Evolutionary conservation across 2,113 vertebrate genomes (phyloP).

Genomic region (Eonycteris spelaea): DNA sequence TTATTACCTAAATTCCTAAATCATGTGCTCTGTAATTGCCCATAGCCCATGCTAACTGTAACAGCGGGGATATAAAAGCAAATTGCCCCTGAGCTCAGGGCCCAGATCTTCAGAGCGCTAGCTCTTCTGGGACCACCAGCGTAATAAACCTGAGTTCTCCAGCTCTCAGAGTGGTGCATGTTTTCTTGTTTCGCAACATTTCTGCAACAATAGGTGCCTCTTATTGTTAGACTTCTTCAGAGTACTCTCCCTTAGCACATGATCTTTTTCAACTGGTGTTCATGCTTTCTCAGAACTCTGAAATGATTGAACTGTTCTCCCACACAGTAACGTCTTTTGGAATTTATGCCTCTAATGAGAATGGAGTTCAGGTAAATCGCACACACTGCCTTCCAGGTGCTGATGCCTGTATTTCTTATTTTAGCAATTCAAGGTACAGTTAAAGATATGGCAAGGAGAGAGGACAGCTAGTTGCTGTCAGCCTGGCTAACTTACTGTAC

Average conservation of each 20-base stretch:
- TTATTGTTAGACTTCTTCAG: background rate
- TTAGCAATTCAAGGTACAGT: background rate
- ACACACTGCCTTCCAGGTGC: background rate
- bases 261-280: background rate
- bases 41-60: no score
- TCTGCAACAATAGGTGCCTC: background rate
- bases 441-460: background rate
- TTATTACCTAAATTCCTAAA: no score
- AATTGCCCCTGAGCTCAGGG: no score
- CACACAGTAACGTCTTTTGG: background rate
- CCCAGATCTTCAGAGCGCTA: no score
- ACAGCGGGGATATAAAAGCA: no score
- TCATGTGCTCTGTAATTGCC: no score
- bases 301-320: background rate
- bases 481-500: background rate
- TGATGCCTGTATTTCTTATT: background rate
- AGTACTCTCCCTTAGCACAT: background rate
- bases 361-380: background rate
- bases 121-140: no score
- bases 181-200: no score
- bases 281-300: background rate
- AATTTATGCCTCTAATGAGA: background rate
- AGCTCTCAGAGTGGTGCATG: no score
- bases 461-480: background rate
- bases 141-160: no score